Conservation (phyloP, 2,113 vertebrate genomes). For the Pachyramphus minor region DNA sequence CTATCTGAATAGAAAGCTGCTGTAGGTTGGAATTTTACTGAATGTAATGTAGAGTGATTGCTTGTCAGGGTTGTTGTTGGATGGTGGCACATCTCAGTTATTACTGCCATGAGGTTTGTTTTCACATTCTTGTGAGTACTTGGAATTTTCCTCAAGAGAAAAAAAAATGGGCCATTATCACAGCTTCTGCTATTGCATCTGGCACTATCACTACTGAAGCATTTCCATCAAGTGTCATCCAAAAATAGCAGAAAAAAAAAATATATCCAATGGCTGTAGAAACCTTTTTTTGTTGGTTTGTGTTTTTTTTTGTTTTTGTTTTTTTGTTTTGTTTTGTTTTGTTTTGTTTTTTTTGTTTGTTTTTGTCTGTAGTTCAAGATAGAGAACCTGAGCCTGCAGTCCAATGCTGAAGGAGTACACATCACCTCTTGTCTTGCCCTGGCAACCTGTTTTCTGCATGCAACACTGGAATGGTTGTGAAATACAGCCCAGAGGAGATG, state of each 20-base stretch:
- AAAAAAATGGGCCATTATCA: neutral
- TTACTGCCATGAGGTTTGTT: constrained; percentile 8
- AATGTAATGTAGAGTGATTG: neutral
- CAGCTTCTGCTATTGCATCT: constrained; percentile 27
- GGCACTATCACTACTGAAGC: neutral
- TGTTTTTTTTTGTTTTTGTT: neutral
- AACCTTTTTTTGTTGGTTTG: neutral
- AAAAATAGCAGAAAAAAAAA: neutral
- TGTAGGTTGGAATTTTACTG: neutral
- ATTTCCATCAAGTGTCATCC: neutral
- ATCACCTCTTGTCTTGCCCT: neutral
- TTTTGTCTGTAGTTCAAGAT: neutral
- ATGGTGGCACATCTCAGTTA: neutral
- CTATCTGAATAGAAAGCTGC: neutral
- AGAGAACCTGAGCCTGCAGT: neutral
- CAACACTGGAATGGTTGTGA: neutral
- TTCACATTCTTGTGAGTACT: constrained; percentile 12
- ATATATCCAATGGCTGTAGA: neutral
- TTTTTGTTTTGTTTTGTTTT: neutral
- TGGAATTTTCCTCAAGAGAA: constrained; percentile 22
- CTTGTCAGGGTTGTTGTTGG: constrained; percentile 1
- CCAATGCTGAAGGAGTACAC: neutral
- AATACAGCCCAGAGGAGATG: neutral
- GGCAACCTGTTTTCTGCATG: neutral
- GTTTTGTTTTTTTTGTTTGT: neutral